Conservation (phyloP, 2,797 vertebrate species). For the Anniella stebbinsi region DNA sequence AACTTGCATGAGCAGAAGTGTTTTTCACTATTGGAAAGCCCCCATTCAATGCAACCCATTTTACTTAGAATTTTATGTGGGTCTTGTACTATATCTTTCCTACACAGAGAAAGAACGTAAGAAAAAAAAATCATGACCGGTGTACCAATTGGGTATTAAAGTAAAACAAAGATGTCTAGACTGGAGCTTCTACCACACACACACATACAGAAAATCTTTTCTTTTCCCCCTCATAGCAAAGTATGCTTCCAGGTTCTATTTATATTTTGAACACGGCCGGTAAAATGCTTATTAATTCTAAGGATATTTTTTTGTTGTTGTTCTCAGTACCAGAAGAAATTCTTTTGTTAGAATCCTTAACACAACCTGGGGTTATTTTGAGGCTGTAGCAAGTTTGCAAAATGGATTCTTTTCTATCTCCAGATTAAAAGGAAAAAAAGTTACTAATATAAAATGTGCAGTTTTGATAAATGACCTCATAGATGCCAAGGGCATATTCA, state of each 20-base stretch:
- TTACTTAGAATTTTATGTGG: not conserved
- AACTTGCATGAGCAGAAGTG: not conserved
- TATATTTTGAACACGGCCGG: not conserved
- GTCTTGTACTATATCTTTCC: not conserved
- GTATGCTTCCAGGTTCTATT: constrained; percentile 8
- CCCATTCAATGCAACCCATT: not conserved
- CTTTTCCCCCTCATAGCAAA: not conserved
- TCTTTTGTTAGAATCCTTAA: constrained; percentile 21
- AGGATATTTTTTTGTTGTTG: constrained; percentile 14
- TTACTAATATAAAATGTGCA: constrained; percentile 3
- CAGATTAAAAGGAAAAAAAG: constrained; percentile 27
- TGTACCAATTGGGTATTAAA: not conserved
- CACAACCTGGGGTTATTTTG: constrained; percentile 22
- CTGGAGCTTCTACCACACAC: constrained; percentile 14
- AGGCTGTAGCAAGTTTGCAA: constrained; percentile 37
- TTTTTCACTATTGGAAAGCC: not conserved
- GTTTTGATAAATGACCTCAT: constrained; percentile 36
- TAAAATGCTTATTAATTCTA: constrained; percentile 27
- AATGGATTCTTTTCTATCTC: constrained; percentile 21
- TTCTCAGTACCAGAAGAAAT: constrained; percentile 13
- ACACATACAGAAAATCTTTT: not conserved
- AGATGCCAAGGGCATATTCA: constrained; percentile 33
- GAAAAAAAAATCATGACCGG: not conserved
- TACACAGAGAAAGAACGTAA: constrained; percentile 14
- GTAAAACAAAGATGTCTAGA: constrained; percentile 7